phyloP scores from a whole-genome alignment of 2,888 invertebrate genomes.

The Sylvicola cinctus region DNA sequence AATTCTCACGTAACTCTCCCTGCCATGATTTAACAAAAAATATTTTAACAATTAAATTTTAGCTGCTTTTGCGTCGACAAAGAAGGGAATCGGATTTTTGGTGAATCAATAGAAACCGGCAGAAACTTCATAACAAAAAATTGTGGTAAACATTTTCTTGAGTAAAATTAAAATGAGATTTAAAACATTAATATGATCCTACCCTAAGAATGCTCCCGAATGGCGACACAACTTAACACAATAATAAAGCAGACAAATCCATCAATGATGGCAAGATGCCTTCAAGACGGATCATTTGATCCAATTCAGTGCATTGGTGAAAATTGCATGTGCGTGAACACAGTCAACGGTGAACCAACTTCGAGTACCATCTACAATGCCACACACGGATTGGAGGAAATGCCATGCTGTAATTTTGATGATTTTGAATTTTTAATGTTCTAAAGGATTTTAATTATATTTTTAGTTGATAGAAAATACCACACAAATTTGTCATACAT shows the following conservation, averaged over 20 bases:
- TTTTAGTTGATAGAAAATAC: background rate
- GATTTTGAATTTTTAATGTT: too few species aligned
- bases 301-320: background rate
- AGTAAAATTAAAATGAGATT: conserved; percentile 1
- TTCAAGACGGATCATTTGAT: background rate
- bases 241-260: background rate
- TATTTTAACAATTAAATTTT: too few species aligned
- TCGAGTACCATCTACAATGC: background rate
- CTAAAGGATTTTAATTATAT: background rate
- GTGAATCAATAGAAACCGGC: background rate
- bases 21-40: too few species aligned
- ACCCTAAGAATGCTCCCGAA: background rate
- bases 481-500: background rate
- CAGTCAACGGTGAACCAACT: background rate
- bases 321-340: background rate
- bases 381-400: background rate
- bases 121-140: too few species aligned
- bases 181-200: too few species aligned
- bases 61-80: background rate
- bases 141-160: too few species aligned
- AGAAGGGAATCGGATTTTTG: conserved; percentile 9
- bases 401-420: background rate
- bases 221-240: background rate
- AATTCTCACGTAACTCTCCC: too few species aligned
- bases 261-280: background rate